Base-by-base conservation (phyloP, 2,888 invertebrate species). In the Sphaeridia pumilis region DNA sequence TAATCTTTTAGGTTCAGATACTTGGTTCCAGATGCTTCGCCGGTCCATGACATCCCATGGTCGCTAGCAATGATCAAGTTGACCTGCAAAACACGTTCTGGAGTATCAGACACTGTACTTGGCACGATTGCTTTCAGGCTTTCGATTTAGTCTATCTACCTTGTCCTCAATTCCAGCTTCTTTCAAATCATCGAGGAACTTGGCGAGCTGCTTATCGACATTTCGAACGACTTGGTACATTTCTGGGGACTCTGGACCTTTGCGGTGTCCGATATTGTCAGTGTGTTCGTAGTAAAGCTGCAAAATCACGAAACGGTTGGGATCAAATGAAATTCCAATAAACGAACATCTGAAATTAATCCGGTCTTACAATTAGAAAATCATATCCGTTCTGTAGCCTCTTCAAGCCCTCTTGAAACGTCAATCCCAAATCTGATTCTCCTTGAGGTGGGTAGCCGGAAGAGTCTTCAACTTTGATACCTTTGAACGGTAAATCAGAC, bases 1-100 rank as follows among this genome's bases (percentile, higher is more conserved):
- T 21, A 52, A 17, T 46, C 41, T 2, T 36, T 46, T 10, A 52
- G 4, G 24, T 66, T 60, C 22, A 68, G 58, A 12, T 66, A 60
- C 20, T 52, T 60, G 17, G 65, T 56, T 27, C 55, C 58, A 7
- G 65, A 60, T n/a, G 59, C 62, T 7, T 63, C 58, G n/a, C 65
- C 66, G 2, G 66, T 65, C 44, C 56, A 56, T n/a, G 67, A 66
- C 71, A 71, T 71, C 22, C 71, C 71, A 46, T 70, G 70, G 54
- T 70, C 70, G 46, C 70, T 67, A 20, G 69, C 64, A 34, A 70
- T 66, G 20, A 70, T 65, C 14, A 71, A 58, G 55, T 69, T 70
- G 22, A 69, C 67, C 67, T 68, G 47, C 27, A 44, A 42, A 43
- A 21, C n/a, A n/a, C n/a, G n/a, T n/a, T n/a, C n/a, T n/a, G n/a